A percentile compares a stretch with the other conserved stretches of the same genome.
Conservation (phyloP, 2,797 vertebrate species). For the Microctenopoma steveboyesi region DNA sequence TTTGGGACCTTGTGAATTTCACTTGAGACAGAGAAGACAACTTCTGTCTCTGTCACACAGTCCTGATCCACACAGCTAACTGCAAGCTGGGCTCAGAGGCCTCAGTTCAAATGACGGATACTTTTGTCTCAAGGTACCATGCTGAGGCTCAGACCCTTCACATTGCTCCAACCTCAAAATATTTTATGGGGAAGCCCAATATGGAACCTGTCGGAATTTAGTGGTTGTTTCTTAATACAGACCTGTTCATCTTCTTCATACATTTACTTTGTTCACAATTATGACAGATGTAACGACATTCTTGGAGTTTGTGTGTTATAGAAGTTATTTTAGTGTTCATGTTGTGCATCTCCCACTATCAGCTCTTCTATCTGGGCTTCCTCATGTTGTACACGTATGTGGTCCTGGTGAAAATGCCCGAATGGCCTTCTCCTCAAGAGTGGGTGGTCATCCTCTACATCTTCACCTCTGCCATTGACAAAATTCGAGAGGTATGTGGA, state of each 20-base stretch:
- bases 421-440: conserved; percentile 90
- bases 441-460: conserved; percentile 99
- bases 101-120: conserved; percentile 14
- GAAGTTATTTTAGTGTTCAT: background rate
- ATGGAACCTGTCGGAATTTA: conserved; percentile 24
- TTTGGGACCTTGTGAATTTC: conserved; percentile 16
- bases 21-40: conserved; percentile 13
- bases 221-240: conserved; percentile 6
- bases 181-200: conserved; percentile 15
- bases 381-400: conserved; percentile 98
- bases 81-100: conserved; percentile 40
- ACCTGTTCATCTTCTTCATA: background rate
- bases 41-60: conserved; percentile 15
- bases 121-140: conserved; percentile 11
- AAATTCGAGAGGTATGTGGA: conserved; percentile 92
- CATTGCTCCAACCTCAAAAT: conserved; percentile 43
- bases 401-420: conserved; percentile 93
- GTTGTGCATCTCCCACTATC: conserved; percentile 44
- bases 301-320: background rate
- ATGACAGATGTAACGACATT: too few species aligned
- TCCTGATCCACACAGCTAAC: conserved; percentile 19
- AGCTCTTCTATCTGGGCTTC: conserved; percentile 96
- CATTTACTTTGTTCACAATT: background rate
- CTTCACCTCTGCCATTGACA: conserved; percentile 96
- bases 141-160: conserved; percentile 20